Evolutionary conservation across 2,113 vertebrate genomes (phyloP), one percentile per base, ranked within the genome.

Genomic region (Bufo gargarizans): DNA sequence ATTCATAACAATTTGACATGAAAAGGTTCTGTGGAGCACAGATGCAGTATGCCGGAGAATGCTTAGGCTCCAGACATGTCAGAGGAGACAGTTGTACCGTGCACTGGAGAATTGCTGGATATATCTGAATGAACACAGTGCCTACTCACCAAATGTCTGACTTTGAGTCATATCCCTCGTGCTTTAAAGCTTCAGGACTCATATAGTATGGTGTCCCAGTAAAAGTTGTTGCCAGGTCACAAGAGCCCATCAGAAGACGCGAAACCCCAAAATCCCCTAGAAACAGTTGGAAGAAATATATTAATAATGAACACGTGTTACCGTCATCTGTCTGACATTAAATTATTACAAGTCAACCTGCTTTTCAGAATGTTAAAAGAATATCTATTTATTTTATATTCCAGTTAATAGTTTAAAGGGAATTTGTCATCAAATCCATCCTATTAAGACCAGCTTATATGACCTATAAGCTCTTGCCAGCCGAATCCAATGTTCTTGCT

Each of bases 241-340:
- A 95, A 0, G 97, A 96, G 77, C 96, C 96, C 93, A 97, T 94
- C 83, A 97, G 92, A 84, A 97, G 94, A 50, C 96, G 89, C 90
- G 96, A 97, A 89, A 97, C 96, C 71, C 97, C 97, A 76, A 98
- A 97, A 90, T 98, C 97, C 85, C 97, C 97, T 98, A 90, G 89
- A 93, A 89, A 5, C 86, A 78, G 83, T 84, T 77, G 86, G 74
- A 87, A 90, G 89, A 85, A 91, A 86, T 33, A 88, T 90, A 89
- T 67, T 53, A 90, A 86, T n/a, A 87, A 90, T 89, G 50, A 43
- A 90, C 53, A 12, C 45, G 55, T 86, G 47, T 61, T 69, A 5
- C 16, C 9, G 45, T 78, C 69, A 79, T 86, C 49, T 86, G 76
- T 59, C 74, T 76, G 6, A 45, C 13, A 43, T 33, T 33, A 33